A percentile compares a stretch with the other conserved stretches of the same genome.
Evolutionary conservation across 2,888 invertebrate genomes (phyloP).

Genomic region (Eutolmus rufibarbis): DNA sequence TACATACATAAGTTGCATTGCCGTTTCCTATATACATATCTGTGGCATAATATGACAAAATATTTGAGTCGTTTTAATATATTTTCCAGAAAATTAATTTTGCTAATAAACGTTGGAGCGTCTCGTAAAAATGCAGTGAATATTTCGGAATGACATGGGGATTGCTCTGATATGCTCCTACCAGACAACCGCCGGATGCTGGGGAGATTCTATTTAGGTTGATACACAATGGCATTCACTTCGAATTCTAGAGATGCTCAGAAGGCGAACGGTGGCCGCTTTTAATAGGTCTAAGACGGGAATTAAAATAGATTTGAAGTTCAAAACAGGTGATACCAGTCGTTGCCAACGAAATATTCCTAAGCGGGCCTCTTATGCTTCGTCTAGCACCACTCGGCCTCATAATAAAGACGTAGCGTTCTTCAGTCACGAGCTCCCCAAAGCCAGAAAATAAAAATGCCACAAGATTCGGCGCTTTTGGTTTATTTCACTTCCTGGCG

Average conservation of each 20-base stretch:
- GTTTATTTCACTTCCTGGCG: constrained; percentile 7
- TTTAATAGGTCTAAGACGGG: constrained; percentile 9
- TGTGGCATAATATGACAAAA: neutral
- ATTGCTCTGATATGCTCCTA: neutral
- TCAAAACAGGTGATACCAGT: constrained; percentile 20
- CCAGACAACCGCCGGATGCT: neutral
- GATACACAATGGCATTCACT: neutral
- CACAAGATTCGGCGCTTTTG: neutral
- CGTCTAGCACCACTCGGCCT: neutral
- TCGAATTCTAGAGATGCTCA: neutral
- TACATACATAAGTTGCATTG: neutral
- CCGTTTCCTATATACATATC: neutral
- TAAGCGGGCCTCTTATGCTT: constrained; percentile 3
- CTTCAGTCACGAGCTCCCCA: neutral
- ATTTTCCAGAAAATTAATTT: neutral
- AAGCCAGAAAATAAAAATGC: neutral
- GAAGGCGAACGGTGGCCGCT: neutral
- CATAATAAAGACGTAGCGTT: neutral
- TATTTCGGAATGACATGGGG: neutral
- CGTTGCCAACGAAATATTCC: neutral
- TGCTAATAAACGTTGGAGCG: neutral
- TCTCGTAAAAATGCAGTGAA: neutral
- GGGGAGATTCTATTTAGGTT: neutral
- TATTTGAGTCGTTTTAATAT: neutral
- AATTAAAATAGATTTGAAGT: constrained; percentile 26